phyloP scores from a whole-genome alignment of 2,888 invertebrate species.

The Oscheius sp. region DNA sequence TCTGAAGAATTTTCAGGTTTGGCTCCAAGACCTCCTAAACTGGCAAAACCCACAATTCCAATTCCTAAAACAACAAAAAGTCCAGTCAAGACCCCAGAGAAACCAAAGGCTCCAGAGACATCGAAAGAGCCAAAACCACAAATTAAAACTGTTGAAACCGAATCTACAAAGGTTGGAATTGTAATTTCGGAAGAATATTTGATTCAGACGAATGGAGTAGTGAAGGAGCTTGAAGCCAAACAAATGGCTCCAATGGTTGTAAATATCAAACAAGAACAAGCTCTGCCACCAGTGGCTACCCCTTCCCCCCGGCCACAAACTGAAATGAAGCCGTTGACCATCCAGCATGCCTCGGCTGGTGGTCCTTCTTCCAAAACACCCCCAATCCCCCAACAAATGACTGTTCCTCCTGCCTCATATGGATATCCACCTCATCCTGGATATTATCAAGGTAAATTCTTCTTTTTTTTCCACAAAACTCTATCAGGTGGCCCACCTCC shows the following conservation, averaged over 20 bases:
- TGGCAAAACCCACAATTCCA: neutral
- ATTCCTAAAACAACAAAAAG: conserved; percentile 2
- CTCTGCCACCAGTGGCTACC: neutral
- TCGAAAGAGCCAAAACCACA: neutral
- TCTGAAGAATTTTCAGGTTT: too few relatives aligned
- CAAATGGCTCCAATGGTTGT: conserved; percentile 1
- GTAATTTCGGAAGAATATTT: neutral
- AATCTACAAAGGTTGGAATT: neutral
- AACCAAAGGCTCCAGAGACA: neutral
- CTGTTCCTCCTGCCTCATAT: neutral
- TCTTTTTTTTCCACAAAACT: too few relatives aligned
- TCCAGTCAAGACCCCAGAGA: neutral
- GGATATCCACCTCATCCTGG: conserved; percentile 15
- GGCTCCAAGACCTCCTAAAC: conserved; percentile 14
- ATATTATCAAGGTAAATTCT: conserved; percentile 29
- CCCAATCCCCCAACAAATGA: neutral
- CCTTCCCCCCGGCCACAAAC: conserved; percentile 1
- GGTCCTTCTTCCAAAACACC: neutral
- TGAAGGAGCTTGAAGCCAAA: neutral
- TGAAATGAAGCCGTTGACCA: neutral
- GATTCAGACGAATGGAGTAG: neutral
- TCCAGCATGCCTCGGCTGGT: neutral
- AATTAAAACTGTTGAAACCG: neutral
- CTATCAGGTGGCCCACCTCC: conserved; percentile 6
- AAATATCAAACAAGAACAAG: neutral